phyloP scores from a whole-genome alignment of 2,797 vertebrate genomes.

The Centropyge bicolor region DNA sequence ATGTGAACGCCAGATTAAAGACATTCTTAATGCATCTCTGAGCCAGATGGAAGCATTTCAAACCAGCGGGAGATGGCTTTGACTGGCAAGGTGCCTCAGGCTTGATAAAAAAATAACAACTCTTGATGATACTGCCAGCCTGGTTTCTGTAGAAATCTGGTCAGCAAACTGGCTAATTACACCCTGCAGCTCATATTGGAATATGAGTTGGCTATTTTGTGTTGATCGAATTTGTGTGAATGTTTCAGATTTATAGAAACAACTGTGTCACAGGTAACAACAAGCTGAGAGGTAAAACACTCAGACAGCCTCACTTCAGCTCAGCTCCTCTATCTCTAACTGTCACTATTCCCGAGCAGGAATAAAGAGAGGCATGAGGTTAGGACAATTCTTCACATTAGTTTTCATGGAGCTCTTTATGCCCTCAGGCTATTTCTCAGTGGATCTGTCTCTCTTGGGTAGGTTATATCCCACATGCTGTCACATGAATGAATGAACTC shows the following conservation, averaged over 20 bases:
- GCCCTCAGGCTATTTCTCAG: not conserved
- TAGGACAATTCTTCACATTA: not conserved
- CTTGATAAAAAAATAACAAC: not conserved
- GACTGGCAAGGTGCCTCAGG: slow-evolving; percentile 29
- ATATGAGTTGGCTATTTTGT: no score
- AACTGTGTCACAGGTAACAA: not conserved
- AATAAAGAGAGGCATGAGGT: not conserved
- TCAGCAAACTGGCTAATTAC: not conserved
- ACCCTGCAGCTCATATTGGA: not conserved
- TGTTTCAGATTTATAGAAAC: not conserved
- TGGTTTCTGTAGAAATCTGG: slow-evolving; percentile 3
- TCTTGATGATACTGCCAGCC: not conserved
- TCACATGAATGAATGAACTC: not conserved
- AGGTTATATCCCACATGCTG: not conserved
- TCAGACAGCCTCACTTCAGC: not conserved
- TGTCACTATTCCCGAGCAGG: not conserved
- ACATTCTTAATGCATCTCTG: slow-evolving; percentile 24
- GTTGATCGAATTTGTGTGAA: not conserved
- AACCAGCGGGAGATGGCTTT: slow-evolving; percentile 22
- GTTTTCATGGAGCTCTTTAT: not conserved
- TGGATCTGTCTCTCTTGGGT: not conserved
- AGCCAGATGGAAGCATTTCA: slow-evolving; percentile 48
- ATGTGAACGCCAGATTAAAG: slow-evolving; percentile 40
- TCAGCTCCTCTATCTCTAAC: not conserved
- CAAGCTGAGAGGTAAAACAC: not conserved